Evolutionary conservation across 1,140 invertebrate genomes (phyloP), one percentile per base, ranked within the genome.

Genomic region (Orchesella cincta): DNA sequence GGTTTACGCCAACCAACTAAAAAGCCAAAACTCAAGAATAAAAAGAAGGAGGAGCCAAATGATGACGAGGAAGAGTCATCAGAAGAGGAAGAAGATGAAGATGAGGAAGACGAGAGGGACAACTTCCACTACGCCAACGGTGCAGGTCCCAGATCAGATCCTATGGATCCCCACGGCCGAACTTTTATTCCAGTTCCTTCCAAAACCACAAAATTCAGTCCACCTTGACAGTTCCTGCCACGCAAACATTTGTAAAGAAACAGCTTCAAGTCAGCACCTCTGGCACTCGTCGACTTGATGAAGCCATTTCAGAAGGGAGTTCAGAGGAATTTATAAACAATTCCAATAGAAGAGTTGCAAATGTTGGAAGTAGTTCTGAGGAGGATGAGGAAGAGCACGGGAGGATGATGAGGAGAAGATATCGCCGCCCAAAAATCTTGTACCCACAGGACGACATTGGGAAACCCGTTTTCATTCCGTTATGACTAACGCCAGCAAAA

Each of bases 21-120:
- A 28, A 76, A 75, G 26, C n/a, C n/a, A n/a, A n/a, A n/a, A n/a
- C n/a, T n/a, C n/a, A 57, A 74, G 18, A 31, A 54, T 12, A 52
- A 74, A 2, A 51, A 74, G 0, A 54, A 74, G 20, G 73, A 74
- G 16, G 75, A 76, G n/a, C 33, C 46, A 1, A 51, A 76, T 35
- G 64, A 71, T 34, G 62, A 67, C 8, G 64, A 76, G 28, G 75
- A 71, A 26, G 62, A 67, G 33, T 18, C 26, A 8, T 67, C 62
- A 5, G 62, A 67, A 31, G 31, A 67, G 54, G 54, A n/a, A 18
- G 23, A 26, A 5, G 14, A 57, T 12, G 54, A 57, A 26, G 54
- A n/a, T n/a, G n/a, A 57, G 23, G 54, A 57, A 14, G 54, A 57
- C 5, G 54, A 57, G 8, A 23, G 54, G 54, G n/a, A 23, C 3